These are phyloP conservation scores for Phasianus colchicus DNA, from an alignment of 2,113 vertebrate genomes.

Conservation along the genomic window DNA sequence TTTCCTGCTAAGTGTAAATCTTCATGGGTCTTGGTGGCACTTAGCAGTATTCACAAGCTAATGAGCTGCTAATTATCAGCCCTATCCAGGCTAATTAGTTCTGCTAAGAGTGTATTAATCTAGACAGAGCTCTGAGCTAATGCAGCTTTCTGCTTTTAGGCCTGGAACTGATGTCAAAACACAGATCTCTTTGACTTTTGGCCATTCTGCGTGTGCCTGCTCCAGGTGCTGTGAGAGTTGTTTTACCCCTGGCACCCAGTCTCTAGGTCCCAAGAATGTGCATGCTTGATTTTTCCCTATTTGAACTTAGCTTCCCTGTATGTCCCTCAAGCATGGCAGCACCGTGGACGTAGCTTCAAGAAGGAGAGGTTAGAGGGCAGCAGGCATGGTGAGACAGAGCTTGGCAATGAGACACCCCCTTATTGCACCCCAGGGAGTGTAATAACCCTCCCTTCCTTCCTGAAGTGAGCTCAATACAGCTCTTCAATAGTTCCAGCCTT, in stretches of 20 bases:
- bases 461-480: not conserved
- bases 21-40: conserved; percentile 22
- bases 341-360: not conserved
- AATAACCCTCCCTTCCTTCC: not conserved
- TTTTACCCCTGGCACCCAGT: not conserved
- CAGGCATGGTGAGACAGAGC: not conserved
- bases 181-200: not conserved
- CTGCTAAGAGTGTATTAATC: conserved; percentile 2
- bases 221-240: not conserved
- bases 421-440: not conserved
- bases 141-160: not conserved
- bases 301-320: accelerated
- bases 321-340: not conserved
- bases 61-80: conserved; percentile 43
- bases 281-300: not conserved
- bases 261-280: not conserved
- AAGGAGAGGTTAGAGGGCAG: not conserved
- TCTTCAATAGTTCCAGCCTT: not conserved
- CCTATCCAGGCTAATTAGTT: conserved; percentile 44
- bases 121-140: not conserved
- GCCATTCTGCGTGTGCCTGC: not conserved
- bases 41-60: conserved; percentile 32
- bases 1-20: conserved; percentile 44
- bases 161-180: not conserved
- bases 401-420: not conserved